Conservation (phyloP, 1,140 invertebrate genomes). For the Cydia splendana region DNA sequence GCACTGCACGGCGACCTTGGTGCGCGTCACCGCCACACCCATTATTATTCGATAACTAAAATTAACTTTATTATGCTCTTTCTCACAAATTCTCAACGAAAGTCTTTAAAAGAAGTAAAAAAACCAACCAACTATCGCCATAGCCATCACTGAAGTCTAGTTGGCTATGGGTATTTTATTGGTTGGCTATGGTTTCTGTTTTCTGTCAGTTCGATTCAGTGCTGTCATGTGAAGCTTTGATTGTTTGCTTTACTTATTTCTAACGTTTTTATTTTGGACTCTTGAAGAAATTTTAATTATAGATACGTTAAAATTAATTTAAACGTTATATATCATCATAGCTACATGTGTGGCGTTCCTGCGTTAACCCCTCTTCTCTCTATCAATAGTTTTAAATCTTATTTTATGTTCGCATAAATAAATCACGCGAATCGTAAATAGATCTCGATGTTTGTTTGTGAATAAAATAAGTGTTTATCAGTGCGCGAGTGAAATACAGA, state of each 20-base stretch:
- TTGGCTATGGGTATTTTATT: slow-evolving; percentile 32
- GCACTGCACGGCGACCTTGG: no score
- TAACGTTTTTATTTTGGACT: slow-evolving; percentile 65
- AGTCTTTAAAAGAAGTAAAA: no score
- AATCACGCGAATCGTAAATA: slow-evolving; percentile 44
- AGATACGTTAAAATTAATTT: slow-evolving; percentile 27
- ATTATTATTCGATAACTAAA: no score
- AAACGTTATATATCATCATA: slow-evolving; percentile 3
- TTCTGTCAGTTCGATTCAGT: slow-evolving; percentile 44
- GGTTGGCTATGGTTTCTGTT: slow-evolving; percentile 41
- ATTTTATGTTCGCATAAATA: slow-evolving; percentile 47
- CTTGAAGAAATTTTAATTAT: slow-evolving; percentile 50
- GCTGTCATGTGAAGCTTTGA: slow-evolving; percentile 71
- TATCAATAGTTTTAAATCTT: slow-evolving; percentile 35
- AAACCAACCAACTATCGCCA: no score
- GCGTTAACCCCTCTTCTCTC: slow-evolving; percentile 21
- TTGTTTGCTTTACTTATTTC: slow-evolving; percentile 69
- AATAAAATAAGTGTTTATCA: slow-evolving; percentile 46
- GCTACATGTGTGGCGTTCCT: slow-evolving; percentile 23
- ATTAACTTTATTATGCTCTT: no score
- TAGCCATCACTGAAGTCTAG: neutral
- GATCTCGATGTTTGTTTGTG: slow-evolving; percentile 56
- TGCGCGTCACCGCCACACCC: no score
- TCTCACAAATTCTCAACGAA: no score
- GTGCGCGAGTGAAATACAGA: slow-evolving; percentile 52